phyloP scores from a whole-genome alignment of 2,888 invertebrate genomes.

The Cheilosia pagana region DNA sequence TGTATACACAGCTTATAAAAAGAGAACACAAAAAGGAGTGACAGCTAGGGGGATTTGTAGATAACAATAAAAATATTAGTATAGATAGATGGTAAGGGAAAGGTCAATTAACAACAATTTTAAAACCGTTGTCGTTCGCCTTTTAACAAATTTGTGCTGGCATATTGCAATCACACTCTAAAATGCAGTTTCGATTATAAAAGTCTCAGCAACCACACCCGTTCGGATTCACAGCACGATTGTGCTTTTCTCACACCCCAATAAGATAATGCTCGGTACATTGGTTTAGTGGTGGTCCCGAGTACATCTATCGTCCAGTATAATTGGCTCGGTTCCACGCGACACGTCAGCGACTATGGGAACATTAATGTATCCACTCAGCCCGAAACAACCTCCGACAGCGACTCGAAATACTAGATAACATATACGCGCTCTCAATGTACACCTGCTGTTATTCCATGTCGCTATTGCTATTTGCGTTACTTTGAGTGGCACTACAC shows the following conservation, averaged over 20 bases:
- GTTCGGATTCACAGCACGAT: neutral
- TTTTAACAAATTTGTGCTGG: neutral
- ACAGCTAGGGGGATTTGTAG: too few species aligned
- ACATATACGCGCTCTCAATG: constrained; percentile 22
- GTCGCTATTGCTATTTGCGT: constrained; percentile 38
- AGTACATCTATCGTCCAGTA: constrained; percentile 21
- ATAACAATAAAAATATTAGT: too few species aligned
- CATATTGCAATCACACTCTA: too few species aligned
- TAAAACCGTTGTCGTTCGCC: neutral
- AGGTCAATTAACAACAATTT: too few species aligned
- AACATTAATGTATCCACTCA: constrained; percentile 1
- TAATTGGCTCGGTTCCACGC: constrained; percentile 35
- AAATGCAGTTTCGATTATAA: neutral
- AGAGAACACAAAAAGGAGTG: neutral
- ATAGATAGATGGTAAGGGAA: too few species aligned
- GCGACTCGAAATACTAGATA: constrained; percentile 26
- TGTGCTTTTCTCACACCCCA: constrained; percentile 23
- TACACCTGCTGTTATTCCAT: constrained; percentile 24
- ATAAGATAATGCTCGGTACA: constrained; percentile 6
- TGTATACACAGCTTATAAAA: neutral
- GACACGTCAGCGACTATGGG: neutral
- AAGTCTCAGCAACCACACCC: constrained; percentile 1
- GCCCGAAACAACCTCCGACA: constrained; percentile 6
- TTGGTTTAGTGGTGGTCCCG: neutral
- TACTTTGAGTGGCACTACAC: constrained; percentile 48